Percentiles rank a stretch among this genome's conserved stretches.
These are phyloP conservation scores for Nasonia vitripennis DNA, from an alignment of 1,140 invertebrate species.

Conservation along the genomic window DNA sequence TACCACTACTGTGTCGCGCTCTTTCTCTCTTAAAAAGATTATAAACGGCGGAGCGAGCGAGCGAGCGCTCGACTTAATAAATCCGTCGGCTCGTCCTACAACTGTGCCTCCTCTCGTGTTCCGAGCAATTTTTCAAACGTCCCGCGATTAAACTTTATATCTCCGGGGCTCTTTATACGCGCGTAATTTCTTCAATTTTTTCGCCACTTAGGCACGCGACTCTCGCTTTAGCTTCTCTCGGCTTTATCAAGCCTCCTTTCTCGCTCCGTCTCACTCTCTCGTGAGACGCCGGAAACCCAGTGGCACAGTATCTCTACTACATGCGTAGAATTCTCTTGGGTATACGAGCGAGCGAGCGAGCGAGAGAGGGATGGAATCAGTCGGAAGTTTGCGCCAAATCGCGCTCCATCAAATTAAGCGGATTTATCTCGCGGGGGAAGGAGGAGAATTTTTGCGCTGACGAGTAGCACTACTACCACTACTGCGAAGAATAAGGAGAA, in stretches of 20 bases:
- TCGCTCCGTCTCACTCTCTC: background rate
- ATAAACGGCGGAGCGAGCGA: background rate
- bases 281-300: background rate
- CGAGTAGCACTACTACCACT: slow-evolving; percentile 17
- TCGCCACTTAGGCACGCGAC: slow-evolving; percentile 39
- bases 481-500: background rate
- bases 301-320: background rate
- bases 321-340: background rate
- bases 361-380: slow-evolving; percentile 17
- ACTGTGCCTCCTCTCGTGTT: background rate
- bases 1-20: no score
- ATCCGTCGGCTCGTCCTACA: slow-evolving; percentile 18
- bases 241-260: background rate
- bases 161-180: slow-evolving; percentile 2
- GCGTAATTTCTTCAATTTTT: slow-evolving; percentile 51
- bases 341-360: background rate
- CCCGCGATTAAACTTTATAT: slow-evolving; percentile 38
- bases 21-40: slow-evolving; percentile 16
- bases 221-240: background rate
- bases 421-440: slow-evolving; percentile 37
- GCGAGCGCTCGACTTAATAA: slow-evolving; percentile 38
- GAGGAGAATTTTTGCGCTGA: slow-evolving; percentile 38
- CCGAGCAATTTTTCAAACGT: slow-evolving; percentile 42
- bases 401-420: slow-evolving; percentile 47
- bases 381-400: slow-evolving; percentile 46